Conservation (phyloP, 1,140 invertebrate species). For the Heliconius nattereri region DNA sequence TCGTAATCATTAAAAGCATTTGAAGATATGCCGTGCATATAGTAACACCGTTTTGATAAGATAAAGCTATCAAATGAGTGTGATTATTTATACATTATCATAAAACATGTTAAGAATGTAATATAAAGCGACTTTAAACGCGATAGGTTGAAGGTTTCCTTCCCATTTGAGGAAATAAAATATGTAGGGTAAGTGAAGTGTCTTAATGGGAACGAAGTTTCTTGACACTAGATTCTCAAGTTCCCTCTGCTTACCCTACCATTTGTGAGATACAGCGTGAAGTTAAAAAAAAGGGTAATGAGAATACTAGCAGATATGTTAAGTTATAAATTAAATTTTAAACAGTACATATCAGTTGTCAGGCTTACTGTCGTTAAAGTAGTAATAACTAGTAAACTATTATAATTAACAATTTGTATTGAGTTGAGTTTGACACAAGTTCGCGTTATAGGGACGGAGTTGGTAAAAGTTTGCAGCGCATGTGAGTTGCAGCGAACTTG, state of each 20-base stretch:
- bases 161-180: too few species aligned
- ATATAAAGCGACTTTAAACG: too few species aligned
- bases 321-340: not conserved
- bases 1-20: slow-evolving; percentile 10
- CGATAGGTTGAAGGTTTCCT: too few species aligned
- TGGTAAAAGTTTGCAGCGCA: slow-evolving; percentile 30
- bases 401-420: slow-evolving; percentile 26
- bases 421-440: slow-evolving; percentile 29
- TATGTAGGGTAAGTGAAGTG: too few species aligned
- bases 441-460: slow-evolving; percentile 19
- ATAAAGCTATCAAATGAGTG: not conserved
- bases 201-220: too few species aligned
- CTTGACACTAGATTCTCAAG: too few species aligned
- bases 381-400: slow-evolving; percentile 9
- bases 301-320: too few species aligned
- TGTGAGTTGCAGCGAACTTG: slow-evolving; percentile 27
- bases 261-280: too few species aligned
- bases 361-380: not conserved
- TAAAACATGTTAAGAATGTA: not conserved
- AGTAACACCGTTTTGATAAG: not conserved
- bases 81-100: not conserved
- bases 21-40: not conserved
- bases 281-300: too few species aligned
- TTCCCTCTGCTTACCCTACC: too few species aligned
- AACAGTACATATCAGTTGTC: not conserved